These are phyloP conservation scores for Machimus rusticus DNA, from an alignment of 2,888 invertebrate species.

Conservation along the genomic window DNA sequence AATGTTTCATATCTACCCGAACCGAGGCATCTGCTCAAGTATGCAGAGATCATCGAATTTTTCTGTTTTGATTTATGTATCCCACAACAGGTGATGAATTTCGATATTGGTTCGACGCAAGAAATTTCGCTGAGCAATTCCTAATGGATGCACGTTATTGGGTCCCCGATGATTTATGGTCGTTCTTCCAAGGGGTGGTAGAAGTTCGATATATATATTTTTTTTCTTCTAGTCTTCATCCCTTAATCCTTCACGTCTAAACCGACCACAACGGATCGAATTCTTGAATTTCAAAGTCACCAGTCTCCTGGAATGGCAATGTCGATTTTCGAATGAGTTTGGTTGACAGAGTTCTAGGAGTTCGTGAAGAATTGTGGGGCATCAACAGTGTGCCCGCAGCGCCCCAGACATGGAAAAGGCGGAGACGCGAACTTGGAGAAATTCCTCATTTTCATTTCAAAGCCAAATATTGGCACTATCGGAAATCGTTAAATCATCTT, in stretches of 20 bases:
- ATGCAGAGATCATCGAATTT: constrained; percentile 33
- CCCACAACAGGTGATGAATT: constrained; percentile 36
- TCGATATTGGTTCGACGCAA: constrained; percentile 1
- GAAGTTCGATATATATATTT: neutral
- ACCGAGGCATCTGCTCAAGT: neutral
- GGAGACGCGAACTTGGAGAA: neutral
- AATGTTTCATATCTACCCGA: neutral
- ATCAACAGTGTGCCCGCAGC: neutral
- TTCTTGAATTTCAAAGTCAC: neutral
- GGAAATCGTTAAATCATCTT: constrained; percentile 9
- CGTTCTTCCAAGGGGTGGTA: neutral
- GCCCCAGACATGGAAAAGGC: neutral
- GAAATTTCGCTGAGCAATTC: constrained; percentile 17
- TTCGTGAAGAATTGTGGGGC: neutral
- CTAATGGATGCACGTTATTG: constrained; percentile 5
- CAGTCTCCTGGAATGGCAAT: neutral
- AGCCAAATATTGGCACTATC: constrained; percentile 3
- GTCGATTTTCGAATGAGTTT: neutral
- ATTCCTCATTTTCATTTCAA: neutral
- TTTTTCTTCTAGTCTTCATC: neutral
- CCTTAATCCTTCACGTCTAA: neutral
- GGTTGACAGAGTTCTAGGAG: neutral
- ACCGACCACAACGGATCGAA: neutral
- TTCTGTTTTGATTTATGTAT: constrained; percentile 32
- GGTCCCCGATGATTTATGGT: constrained; percentile 17